phyloP scores from a whole-genome alignment of 2,113 vertebrate species.

The Corythornis cristatus region DNA sequence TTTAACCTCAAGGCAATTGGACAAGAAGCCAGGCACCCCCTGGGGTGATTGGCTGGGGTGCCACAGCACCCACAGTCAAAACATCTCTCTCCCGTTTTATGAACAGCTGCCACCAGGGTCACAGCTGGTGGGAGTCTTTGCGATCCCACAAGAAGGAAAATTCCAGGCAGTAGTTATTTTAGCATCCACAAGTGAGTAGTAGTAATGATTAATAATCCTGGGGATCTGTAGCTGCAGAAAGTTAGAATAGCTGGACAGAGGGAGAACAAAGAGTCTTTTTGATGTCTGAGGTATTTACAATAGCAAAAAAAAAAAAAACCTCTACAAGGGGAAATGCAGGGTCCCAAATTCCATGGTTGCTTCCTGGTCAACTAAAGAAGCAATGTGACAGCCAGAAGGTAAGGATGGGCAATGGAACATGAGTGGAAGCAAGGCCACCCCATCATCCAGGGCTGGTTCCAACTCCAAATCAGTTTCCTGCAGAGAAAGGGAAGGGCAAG shows the following conservation, averaged over 20 bases:
- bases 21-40: too few relatives aligned
- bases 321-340: background rate
- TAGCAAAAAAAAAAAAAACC: accelerated
- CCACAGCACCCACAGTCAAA: too few relatives aligned
- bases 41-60: too few relatives aligned
- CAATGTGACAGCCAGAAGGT: background rate
- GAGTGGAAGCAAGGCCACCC: background rate
- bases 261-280: background rate
- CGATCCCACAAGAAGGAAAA: too few relatives aligned
- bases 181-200: background rate
- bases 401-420: background rate
- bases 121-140: too few relatives aligned
- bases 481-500: background rate
- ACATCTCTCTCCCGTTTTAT: too few relatives aligned
- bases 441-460: background rate
- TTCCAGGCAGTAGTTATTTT: too few relatives aligned
- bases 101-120: too few relatives aligned
- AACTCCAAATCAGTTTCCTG: background rate
- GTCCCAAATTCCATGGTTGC: background rate
- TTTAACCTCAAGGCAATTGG: too few relatives aligned
- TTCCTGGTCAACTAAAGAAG: background rate
- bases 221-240: background rate
- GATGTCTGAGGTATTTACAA: background rate
- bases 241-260: background rate
- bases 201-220: background rate